phyloP scores from a whole-genome alignment of 2,888 invertebrate species.

The Caenorhabditis afra region DNA sequence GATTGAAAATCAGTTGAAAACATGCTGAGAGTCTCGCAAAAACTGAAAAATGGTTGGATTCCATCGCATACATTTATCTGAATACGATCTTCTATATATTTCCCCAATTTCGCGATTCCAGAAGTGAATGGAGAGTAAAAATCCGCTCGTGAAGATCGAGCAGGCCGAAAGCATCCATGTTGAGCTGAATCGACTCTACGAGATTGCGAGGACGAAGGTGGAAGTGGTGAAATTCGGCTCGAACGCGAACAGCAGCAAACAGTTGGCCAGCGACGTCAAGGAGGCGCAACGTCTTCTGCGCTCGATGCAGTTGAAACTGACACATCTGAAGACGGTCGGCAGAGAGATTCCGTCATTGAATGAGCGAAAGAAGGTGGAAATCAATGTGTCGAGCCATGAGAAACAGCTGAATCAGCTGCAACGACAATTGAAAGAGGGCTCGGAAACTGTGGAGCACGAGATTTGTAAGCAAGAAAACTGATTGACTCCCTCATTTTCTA shows the following conservation, averaged over 20 bases:
- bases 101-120: too few relatives aligned
- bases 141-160: slow-evolving; percentile 9
- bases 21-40: too few relatives aligned
- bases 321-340: slow-evolving; percentile 7
- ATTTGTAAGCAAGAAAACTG: slow-evolving; percentile 19
- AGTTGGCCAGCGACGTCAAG: slow-evolving; percentile 40
- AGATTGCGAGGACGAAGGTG: slow-evolving; percentile 32
- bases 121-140: slow-evolving; percentile 7
- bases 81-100: background rate
- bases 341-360: slow-evolving; percentile 21
- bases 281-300: slow-evolving; percentile 48
- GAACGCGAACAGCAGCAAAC: slow-evolving; percentile 14
- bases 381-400: slow-evolving; percentile 49
- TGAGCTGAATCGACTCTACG: slow-evolving; percentile 47
- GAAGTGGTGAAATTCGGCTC: slow-evolving; percentile 25
- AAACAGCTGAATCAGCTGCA: slow-evolving; percentile 54
- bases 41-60: background rate
- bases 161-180: slow-evolving; percentile 31
- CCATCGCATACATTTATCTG: background rate
- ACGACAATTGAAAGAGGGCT: slow-evolving; percentile 33
- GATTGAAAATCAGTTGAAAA: too few relatives aligned
- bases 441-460: slow-evolving; percentile 45
- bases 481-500: background rate
- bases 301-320: slow-evolving; percentile 40
- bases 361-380: slow-evolving; percentile 30